Percentiles rank a stretch among this genome's conserved stretches.
Evolutionary conservation across 2,797 vertebrate genomes (phyloP).

Genomic region (Sparus aurata): DNA sequence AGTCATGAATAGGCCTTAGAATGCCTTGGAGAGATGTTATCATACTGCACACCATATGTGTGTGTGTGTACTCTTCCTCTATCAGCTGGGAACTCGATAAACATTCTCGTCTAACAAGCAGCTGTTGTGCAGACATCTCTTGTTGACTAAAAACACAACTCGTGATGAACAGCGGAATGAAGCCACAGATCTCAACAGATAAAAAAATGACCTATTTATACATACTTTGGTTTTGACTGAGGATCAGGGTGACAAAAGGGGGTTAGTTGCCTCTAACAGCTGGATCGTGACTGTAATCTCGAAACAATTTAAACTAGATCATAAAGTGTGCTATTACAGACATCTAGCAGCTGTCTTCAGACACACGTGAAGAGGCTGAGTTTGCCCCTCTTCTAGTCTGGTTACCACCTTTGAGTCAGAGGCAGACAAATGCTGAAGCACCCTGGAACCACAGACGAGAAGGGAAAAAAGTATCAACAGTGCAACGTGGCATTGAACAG

Average conservation of each 20-base stretch:
- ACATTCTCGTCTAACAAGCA: conserved; percentile 54
- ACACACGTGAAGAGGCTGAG: conserved; percentile 22
- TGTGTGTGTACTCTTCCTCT: background rate
- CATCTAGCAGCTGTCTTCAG: conserved; percentile 9
- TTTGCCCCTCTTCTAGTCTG: conserved; percentile 20
- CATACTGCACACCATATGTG: background rate
- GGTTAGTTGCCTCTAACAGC: background rate
- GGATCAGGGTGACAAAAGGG: background rate
- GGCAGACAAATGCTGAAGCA: conserved; percentile 27
- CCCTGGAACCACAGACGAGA: conserved; percentile 53
- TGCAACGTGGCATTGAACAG: conserved; percentile 84
- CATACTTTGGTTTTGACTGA: background rate
- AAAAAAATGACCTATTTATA: conserved; percentile 15
- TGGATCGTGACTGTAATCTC: background rate
- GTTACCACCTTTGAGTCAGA: conserved; percentile 42
- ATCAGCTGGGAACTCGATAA: conserved; percentile 51
- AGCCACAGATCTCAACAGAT: conserved; percentile 8
- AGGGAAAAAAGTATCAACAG: conserved; percentile 68
- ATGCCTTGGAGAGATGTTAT: conserved; percentile 3
- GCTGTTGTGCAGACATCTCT: conserved; percentile 58
- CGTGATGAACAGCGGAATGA: conserved; percentile 23
- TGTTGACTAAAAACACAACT: conserved; percentile 70
- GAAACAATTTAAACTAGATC: background rate
- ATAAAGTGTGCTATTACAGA: background rate
- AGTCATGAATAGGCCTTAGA: background rate